phyloP scores from a whole-genome alignment of 2,113 vertebrate genomes.

The Sturnus vulgaris region DNA sequence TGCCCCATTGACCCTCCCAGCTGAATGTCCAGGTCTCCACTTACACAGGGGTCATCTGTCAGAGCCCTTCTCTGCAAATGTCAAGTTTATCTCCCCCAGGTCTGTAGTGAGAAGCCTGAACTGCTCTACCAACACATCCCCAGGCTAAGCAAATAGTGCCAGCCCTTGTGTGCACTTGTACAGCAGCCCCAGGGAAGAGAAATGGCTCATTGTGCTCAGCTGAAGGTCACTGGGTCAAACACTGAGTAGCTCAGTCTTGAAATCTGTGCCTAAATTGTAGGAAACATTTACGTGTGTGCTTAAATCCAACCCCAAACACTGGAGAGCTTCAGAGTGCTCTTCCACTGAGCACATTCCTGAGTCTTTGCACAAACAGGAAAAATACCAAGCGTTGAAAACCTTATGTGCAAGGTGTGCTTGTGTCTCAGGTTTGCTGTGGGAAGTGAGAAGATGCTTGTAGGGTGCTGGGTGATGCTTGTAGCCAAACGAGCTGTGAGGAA shows the following conservation, averaged over 20 bases:
- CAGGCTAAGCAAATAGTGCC: neutral
- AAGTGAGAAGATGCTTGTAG: neutral
- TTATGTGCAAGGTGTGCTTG: neutral
- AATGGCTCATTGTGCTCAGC: conserved; percentile 24
- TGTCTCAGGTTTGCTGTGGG: neutral
- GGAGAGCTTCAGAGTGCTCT: neutral
- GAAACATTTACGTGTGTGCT: conserved; percentile 12
- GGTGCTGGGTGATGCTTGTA: neutral
- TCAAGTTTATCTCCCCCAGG: neutral
- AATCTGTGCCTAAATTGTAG: conserved; percentile 12
- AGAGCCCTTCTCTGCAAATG: neutral
- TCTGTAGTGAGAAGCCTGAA: neutral
- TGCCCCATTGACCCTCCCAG: neutral
- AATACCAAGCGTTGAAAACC: neutral
- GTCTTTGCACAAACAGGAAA: conserved; percentile 36
- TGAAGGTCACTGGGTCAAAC: conserved; percentile 34
- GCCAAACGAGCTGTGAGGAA: neutral
- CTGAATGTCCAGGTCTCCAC: neutral
- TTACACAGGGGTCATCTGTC: neutral
- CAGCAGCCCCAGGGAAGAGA: neutral
- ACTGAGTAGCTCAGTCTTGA: conserved; percentile 11
- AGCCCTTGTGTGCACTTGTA: neutral
- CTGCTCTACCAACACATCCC: neutral
- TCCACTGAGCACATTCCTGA: conserved; percentile 1
- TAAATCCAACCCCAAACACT: conserved; percentile 5